Base-by-base conservation (phyloP, 1,140 invertebrate species). In the Halesus radiatus region DNA sequence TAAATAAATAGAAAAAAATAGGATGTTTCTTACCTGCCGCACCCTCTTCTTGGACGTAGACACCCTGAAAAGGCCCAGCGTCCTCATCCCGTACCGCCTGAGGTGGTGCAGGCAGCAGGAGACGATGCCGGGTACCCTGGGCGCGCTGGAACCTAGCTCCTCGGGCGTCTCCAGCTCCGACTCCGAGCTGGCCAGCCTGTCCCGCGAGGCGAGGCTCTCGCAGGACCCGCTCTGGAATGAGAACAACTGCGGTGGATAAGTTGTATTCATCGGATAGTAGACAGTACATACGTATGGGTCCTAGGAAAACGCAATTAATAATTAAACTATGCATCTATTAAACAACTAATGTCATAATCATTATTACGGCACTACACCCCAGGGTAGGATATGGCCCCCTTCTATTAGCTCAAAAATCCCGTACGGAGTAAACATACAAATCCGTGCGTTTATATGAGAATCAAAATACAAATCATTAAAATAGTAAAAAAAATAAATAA, bases 41-140 rank as follows among this genome's bases (percentile, higher is more conserved):
- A 97, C 94, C 87, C 96, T 91, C 87, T 97, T 98, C 87, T 97
- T 97, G 0, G 96, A 97, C 54, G 95, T 94, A 64, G 95, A 96
- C 26, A 98, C 96, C 80, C 97, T 91, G 89, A 98, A 98, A 60
- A 98, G 93, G 1, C 97, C 97, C 10, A 97, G 90, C 16, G 95
- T 96, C 79, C 94, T 91, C 8, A 98, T 90, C 15, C 96, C 96
- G 82, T 95, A 92, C 15, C 89, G 88, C 85, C 96, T 93, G 37
- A 98, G 90, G 87, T 97, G 95, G 78, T 92, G 92, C 73, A 97
- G 93, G 85, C 96, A 98, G 60, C 92, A 92, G 29, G 90, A 90
- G 23, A 98, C 93, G 72, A 98, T 91, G 23, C 91, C 90, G 0
- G 96, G 96, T 4, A 95, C 92, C 84, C 88, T 87, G 18, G 78